A percentile compares a stretch with the other conserved stretches of the same genome.
These are phyloP conservation scores for Choloepus didactylus DNA, from an alignment of 2,797 vertebrate genomes.

Conservation along the genomic window DNA sequence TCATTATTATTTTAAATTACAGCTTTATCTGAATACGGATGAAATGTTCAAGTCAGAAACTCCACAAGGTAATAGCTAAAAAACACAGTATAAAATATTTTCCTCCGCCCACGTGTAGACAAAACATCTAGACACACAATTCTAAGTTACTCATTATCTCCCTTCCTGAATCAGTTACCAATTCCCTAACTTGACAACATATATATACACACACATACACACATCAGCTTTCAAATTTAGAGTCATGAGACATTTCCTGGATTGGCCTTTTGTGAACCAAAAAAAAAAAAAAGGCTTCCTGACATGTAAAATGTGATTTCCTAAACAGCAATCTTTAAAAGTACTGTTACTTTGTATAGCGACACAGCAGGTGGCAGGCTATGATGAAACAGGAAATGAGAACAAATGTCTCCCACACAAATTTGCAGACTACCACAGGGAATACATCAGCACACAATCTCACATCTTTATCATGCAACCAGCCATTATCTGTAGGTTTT, in stretches of 20 bases:
- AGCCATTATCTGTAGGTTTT: neutral
- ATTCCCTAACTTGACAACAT: neutral
- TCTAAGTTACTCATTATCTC: conserved; percentile 49
- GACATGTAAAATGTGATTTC: conserved; percentile 67
- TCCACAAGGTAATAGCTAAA: conserved; percentile 32
- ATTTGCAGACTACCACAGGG: conserved; percentile 54
- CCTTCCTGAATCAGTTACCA: neutral
- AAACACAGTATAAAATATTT: conserved; percentile 73
- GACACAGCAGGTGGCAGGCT: conserved; percentile 80
- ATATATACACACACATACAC: neutral
- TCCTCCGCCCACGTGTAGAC: neutral
- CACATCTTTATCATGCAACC: neutral
- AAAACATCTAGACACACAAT: neutral
- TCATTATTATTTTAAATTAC: conserved; percentile 77
- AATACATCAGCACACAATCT: neutral
- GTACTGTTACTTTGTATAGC: conserved; percentile 80
- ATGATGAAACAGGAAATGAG: conserved; percentile 81
- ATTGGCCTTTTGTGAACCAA: conserved; percentile 51
- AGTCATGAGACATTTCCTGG: conserved; percentile 60
- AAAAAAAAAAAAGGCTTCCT: conserved; percentile 53
- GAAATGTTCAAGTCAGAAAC: conserved; percentile 72
- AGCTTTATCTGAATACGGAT: conserved; percentile 82
- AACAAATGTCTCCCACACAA: conserved; percentile 77
- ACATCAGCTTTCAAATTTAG: conserved; percentile 51
- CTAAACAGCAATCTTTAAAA: conserved; percentile 53